These are phyloP conservation scores for Physeter macrocephalus DNA, from an alignment of 2,113 vertebrate genomes.

Conservation along the genomic window DNA sequence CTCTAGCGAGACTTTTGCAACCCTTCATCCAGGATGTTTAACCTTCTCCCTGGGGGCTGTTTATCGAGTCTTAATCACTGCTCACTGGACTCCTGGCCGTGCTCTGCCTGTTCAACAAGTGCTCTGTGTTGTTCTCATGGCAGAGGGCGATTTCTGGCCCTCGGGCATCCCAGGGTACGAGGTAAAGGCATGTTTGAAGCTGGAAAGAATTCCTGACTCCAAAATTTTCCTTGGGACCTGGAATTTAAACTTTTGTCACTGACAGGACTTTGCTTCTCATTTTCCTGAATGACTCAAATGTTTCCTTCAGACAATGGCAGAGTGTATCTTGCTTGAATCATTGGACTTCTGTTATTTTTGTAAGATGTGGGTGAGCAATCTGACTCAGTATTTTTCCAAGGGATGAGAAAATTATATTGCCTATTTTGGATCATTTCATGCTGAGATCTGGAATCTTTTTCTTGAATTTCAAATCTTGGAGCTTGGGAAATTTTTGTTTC, in stretches of 20 bases:
- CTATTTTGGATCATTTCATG: constrained; percentile 77
- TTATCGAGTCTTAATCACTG: background rate
- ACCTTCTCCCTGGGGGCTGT: background rate
- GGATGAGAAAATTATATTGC: constrained; percentile 77
- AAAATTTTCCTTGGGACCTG: constrained; percentile 22
- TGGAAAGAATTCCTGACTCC: background rate
- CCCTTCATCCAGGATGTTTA: background rate
- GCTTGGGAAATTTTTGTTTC: constrained; percentile 57
- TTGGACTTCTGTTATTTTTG: constrained; percentile 82
- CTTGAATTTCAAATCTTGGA: constrained; percentile 49
- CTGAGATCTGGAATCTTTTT: constrained; percentile 60
- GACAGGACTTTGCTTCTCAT: constrained; percentile 20
- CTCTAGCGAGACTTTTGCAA: background rate
- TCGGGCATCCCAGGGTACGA: background rate
- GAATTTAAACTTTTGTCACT: constrained; percentile 59
- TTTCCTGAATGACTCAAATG: constrained; percentile 78
- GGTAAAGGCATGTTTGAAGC: background rate
- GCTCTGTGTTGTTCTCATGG: background rate
- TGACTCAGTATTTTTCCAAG: constrained; percentile 84
- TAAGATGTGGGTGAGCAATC: constrained; percentile 80
- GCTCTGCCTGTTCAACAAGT: background rate
- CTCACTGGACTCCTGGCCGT: background rate
- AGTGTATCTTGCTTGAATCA: constrained; percentile 81
- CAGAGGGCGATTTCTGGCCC: background rate
- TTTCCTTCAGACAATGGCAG: constrained; percentile 79